Conservation (phyloP, 2,888 invertebrate species). For the Pyrgus malvae region DNA sequence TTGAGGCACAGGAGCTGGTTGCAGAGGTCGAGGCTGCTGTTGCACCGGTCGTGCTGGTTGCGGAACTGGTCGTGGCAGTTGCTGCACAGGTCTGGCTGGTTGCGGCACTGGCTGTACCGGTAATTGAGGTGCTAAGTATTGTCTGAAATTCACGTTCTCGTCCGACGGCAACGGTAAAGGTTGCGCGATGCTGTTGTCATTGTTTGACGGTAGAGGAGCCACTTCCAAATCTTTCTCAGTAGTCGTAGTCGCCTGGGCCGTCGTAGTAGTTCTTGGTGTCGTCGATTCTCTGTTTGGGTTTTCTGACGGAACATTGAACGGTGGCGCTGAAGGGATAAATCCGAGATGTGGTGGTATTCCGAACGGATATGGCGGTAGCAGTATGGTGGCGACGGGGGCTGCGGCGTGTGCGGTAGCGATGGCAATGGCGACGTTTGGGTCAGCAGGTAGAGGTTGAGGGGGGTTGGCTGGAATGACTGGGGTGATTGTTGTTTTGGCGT, state of each 20-base stretch:
- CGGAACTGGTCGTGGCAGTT: constrained; percentile 22
- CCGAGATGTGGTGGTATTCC: constrained; percentile 63
- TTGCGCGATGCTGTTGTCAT: constrained; percentile 62
- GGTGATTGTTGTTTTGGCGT: constrained; percentile 33
- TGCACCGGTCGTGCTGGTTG: constrained; percentile 35
- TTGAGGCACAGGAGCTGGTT: too few relatives aligned
- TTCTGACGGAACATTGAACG: constrained; percentile 48
- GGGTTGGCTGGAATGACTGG: constrained; percentile 36
- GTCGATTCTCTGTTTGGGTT: constrained; percentile 57
- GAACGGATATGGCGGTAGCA: constrained; percentile 71
- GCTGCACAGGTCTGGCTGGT: constrained; percentile 31
- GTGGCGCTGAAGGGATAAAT: constrained; percentile 51
- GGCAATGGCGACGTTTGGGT: constrained; percentile 69
- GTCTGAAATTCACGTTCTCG: constrained; percentile 58
- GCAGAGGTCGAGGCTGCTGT: constrained; percentile 28
- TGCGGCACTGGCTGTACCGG: constrained; percentile 34
- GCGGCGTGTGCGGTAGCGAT: constrained; percentile 71
- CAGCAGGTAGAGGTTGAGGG: constrained; percentile 41
- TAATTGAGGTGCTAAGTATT: constrained; percentile 49
- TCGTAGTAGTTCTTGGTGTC: constrained; percentile 39
- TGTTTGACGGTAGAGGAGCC: constrained; percentile 58
- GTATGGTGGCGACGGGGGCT: constrained; percentile 68
- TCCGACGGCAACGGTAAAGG: constrained; percentile 61
- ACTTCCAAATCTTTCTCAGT: constrained; percentile 50
- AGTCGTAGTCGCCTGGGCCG: constrained; percentile 46